Conservation (phyloP, 2,113 vertebrate genomes). For the Taurulus bubalis region DNA sequence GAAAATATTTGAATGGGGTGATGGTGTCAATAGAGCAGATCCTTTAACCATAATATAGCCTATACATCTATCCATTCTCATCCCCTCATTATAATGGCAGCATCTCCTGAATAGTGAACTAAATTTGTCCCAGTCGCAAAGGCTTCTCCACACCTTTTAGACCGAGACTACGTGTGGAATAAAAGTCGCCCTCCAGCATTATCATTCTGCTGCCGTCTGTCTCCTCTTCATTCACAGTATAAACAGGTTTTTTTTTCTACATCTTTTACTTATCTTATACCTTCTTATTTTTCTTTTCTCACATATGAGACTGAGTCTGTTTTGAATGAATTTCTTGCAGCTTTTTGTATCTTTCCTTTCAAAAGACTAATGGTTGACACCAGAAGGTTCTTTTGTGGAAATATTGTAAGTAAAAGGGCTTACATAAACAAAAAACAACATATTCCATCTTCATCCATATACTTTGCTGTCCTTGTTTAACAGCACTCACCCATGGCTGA, state of each 20-base stretch:
- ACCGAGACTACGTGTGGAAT: slow-evolving; percentile 15
- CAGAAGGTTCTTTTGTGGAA: neutral
- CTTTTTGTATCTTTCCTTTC: slow-evolving; percentile 2
- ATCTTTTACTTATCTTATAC: slow-evolving; percentile 2
- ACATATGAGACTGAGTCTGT: neutral
- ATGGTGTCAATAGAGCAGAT: slow-evolving; percentile 64
- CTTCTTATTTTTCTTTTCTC: neutral
- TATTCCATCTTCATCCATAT: neutral
- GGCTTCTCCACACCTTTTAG: slow-evolving; percentile 38
- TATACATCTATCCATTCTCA: slow-evolving; percentile 42
- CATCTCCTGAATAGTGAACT: slow-evolving; percentile 46
- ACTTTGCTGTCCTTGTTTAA: slow-evolving; percentile 6
- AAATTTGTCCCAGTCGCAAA: slow-evolving; percentile 26
- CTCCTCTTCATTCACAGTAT: slow-evolving; percentile 16
- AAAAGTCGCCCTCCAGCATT: slow-evolving; percentile 27
- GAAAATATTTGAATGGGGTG: slow-evolving; percentile 59
- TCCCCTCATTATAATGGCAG: slow-evolving; percentile 44
- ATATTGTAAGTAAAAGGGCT: neutral
- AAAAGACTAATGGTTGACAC: neutral
- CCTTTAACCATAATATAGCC: slow-evolving; percentile 62
- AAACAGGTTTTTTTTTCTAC: slow-evolving; percentile 24
- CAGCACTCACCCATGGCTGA: slow-evolving; percentile 89
- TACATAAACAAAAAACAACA: slow-evolving; percentile 15
- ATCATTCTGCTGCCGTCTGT: slow-evolving; percentile 32
- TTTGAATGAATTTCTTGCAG: neutral